Evolutionary conservation across 2,888 invertebrate genomes (phyloP), one percentile per base, ranked within the genome.

Genomic region (Clunio marinus): DNA sequence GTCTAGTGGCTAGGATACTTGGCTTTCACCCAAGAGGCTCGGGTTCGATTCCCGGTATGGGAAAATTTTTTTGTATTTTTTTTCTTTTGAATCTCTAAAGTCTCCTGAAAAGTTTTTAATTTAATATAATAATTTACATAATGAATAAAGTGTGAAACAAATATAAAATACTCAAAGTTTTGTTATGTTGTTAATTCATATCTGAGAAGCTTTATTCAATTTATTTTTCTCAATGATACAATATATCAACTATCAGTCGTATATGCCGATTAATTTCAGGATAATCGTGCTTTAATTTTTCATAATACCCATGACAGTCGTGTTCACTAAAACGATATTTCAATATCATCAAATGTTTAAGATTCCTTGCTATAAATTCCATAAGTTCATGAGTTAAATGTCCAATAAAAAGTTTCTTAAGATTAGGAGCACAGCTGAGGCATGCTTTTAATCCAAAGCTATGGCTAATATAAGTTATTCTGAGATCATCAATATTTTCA

Each of bases 1-100:
- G 78, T 78, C 78, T 78, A 78, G 78, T 78, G 78, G 78, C 75
- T 78, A 78, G 77, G 78, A 78, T 78, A 77, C 75, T 77, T 75
- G 77, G 78, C 78, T 78, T 75, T 78, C 77, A 78, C 77, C 78
- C 77, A 76, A 78, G 75, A 78, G 78, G 87, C 88, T 87, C 88
- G 87, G 88, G 88, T 88, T 89, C 88, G 87, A 88, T 88, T 88
- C 87, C 89, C 90, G 89, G 89, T 90, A 89, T 90, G 89, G 90
- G 89, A 89, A 78, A 24, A 22, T 20, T 35, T 70, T 71, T 70
- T 72, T 71, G 60, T 69, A n/a, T n/a, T n/a, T n/a, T n/a, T n/a
- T n/a, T n/a, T n/a, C n/a, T n/a, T n/a, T n/a, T n/a, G n/a, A n/a
- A n/a, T n/a, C n/a, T n/a, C n/a, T n/a, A n/a, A n/a, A n/a, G n/a